A percentile compares a stretch with the other conserved stretches of the same genome.
phyloP scores from a whole-genome alignment of 2,888 invertebrate species.

The Xestobium rufovillosum region DNA sequence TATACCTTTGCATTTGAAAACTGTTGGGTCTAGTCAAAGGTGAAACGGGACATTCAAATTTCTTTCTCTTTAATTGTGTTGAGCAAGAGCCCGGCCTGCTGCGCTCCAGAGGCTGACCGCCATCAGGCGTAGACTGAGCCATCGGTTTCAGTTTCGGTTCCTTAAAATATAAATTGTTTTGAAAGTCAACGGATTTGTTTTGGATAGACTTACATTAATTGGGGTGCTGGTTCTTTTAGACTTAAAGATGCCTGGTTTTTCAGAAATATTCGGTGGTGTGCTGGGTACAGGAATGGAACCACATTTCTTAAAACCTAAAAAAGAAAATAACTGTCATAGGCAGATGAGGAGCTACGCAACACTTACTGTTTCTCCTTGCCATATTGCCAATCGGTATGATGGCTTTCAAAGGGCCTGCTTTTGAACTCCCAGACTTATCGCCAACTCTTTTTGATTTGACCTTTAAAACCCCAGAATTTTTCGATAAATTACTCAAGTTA shows the following conservation, averaged over 20 bases:
- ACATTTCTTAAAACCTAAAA: too few relatives aligned
- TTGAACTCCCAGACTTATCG: constrained; percentile 9
- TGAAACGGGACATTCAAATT: neutral
- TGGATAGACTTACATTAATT: constrained; percentile 20
- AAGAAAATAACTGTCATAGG: too few relatives aligned
- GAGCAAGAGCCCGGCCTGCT: too few relatives aligned
- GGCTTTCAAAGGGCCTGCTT: constrained; percentile 24
- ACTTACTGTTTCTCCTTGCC: constrained; percentile 21
- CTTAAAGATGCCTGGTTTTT: constrained; percentile 11
- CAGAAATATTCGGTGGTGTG: constrained; percentile 15
- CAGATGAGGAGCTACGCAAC: too few relatives aligned
- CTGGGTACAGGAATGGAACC: too few relatives aligned
- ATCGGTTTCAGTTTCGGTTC: constrained; percentile 22
- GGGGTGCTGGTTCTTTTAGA: constrained; percentile 27
- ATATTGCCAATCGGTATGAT: constrained; percentile 25
- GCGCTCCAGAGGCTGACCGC: too few relatives aligned
- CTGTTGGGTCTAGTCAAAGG: constrained; percentile 11
- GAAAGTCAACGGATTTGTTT: too few relatives aligned
- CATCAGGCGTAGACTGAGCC: constrained; percentile 21
- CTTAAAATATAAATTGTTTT: too few relatives aligned
- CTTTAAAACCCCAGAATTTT: constrained; percentile 11
- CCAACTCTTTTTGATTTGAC: constrained; percentile 15
- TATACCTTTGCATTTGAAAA: constrained; percentile 1
- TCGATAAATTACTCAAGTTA: too few relatives aligned
- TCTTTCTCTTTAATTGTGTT: too few relatives aligned